Conservation (phyloP, 2,113 vertebrate species). For the Aspiorhynchus laticeps region DNA sequence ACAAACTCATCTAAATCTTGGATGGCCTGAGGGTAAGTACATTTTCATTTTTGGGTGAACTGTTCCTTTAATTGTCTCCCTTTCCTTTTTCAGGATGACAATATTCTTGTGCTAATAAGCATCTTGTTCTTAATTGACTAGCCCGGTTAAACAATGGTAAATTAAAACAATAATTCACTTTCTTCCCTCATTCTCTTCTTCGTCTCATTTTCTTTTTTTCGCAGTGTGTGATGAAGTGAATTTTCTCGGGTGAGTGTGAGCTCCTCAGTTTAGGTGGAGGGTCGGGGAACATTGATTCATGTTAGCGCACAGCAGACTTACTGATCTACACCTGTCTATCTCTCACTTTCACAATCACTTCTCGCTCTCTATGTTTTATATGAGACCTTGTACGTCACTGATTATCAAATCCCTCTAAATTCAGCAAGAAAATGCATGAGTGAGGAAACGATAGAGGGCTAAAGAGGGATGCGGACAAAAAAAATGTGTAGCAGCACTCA, state of each 20-base stretch:
- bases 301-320: constrained; percentile 3
- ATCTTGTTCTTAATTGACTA: not conserved
- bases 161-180: not conserved
- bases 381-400: not conserved
- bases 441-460: not conserved
- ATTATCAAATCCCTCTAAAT: constrained; percentile 29
- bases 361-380: not conserved
- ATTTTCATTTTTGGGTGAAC: not conserved
- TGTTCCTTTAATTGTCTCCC: not conserved
- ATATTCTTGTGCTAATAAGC: not conserved
- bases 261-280: too few relatives aligned
- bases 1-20: too few relatives aligned
- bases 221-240: not conserved
- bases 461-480: not conserved
- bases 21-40: too few relatives aligned
- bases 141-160: not conserved
- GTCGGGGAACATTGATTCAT: not conserved
- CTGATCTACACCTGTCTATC: constrained; percentile 6
- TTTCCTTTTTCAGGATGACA: not conserved
- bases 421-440: not conserved
- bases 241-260: not conserved
- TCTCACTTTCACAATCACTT: not conserved
- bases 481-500: not conserved
- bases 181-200: not conserved
- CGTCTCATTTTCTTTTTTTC: not conserved